Conservation (phyloP, 1,140 invertebrate species). For the Holcopasites calliopsidis region DNA sequence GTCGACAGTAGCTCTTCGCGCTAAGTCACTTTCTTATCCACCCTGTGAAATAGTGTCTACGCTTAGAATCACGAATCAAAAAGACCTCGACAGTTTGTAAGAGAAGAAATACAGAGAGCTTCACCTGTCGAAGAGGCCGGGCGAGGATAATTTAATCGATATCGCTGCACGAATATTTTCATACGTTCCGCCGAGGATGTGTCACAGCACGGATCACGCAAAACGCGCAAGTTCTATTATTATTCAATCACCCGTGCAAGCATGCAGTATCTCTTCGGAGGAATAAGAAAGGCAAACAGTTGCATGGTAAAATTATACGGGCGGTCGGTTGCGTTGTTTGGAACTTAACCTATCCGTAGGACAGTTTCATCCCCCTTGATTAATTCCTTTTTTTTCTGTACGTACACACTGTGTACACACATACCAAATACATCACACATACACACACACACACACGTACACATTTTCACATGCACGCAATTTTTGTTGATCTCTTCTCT, state of each 20-base stretch:
- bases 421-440: background rate
- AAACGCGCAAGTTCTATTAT: too few relatives aligned
- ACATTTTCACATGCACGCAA: conserved; percentile 1
- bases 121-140: background rate
- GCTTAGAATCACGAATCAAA: too few relatives aligned
- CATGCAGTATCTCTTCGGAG: conserved; percentile 56
- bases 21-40: background rate
- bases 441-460: background rate
- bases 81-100: too few relatives aligned
- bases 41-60: too few relatives aligned
- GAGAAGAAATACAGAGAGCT: background rate
- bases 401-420: background rate
- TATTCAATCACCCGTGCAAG: too few relatives aligned
- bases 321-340: conserved; percentile 64
- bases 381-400: background rate
- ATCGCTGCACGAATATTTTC: conserved; percentile 22
- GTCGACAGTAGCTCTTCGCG: background rate
- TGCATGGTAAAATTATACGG: conserved; percentile 59
- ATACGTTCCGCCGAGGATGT: conserved; percentile 18
- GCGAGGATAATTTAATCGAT: background rate
- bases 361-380: too few relatives aligned
- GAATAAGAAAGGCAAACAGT: conserved; percentile 29
- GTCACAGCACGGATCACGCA: conserved; percentile 22
- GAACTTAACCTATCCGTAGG: conserved; percentile 60
- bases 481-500: conserved; percentile 12